Base-by-base conservation (phyloP, 2,113 vertebrate genomes). In the Silurus meridionalis region DNA sequence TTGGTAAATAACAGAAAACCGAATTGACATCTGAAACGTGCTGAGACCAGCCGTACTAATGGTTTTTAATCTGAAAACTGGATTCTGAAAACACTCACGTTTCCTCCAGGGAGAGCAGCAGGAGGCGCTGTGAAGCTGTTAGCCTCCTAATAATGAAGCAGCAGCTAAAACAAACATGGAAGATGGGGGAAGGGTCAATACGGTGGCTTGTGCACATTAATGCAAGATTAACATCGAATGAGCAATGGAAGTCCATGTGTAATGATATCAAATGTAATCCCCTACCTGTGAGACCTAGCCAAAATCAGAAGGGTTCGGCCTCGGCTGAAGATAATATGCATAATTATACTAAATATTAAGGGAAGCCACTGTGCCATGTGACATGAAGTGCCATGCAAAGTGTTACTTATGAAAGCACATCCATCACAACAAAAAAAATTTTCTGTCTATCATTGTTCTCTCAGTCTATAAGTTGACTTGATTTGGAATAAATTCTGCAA, bases 111-210 rank as follows among this genome's bases (percentile, higher is more conserved):
- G 90, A 90, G 86, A 94, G 94, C 94, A 94, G 93, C 93, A 93
- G 94, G 94, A 93, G 93, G 94, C 92, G 93, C 92, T 94, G 93
- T 93, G 91, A 93, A 92, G 88, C 92, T 93, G 92, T 91, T 93
- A 91, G 92, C 91, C 90, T 94, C 93, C 87, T 92, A 91, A 93
- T 92, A 93, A 91, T 89, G 84, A 90, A 92, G 91, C 89, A 85
- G 87, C 82, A 88, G 89, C 86, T 87, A 94, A 94, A 94, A 93
- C 93, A 94, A 95, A 94, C 91, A 92, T 92, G 94, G 92, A 92
- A 92, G 93, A 91, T 91, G 88, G 89, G 72, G 87, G 90, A 83
- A 87, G 85, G 86, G 91, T 90, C 89, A 63, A 52, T 87, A 90
- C 80, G 89, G 87, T 87, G 85, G 81, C 90, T 90, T 84, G 60